Percentiles rank a stretch among this genome's conserved stretches.
Evolutionary conservation across 30 jellyfish, hydroid and myxozoan genomes (phyloP).

Genomic region (Nemopilema nomurai): DNA sequence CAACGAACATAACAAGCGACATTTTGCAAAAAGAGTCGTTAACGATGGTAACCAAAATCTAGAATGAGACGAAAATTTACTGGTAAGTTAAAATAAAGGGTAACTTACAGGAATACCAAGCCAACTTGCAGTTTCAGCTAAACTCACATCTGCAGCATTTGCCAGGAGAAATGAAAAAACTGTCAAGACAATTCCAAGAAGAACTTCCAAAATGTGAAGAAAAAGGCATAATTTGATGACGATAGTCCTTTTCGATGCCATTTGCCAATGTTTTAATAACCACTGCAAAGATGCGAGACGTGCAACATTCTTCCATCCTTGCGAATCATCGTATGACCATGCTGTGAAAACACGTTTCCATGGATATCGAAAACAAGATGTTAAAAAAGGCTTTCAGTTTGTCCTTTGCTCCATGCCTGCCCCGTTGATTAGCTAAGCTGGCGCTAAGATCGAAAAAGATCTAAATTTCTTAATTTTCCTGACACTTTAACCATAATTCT

Average conservation of each 20-base stretch:
- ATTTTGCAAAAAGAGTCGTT: neutral
- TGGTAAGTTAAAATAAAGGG: neutral
- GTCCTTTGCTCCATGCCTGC: neutral
- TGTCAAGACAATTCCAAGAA: slow-evolving; percentile 53
- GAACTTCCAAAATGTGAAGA: slow-evolving; percentile 50
- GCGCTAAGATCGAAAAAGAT: neutral
- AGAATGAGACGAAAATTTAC: neutral
- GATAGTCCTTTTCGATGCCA: slow-evolving; percentile 54
- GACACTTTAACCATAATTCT: neutral
- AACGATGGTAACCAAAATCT: too few species aligned
- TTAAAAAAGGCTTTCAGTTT: neutral
- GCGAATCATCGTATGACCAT: neutral
- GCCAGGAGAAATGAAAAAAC: slow-evolving; percentile 52
- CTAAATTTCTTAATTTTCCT: neutral
- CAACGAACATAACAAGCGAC: neutral
- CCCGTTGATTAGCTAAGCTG: neutral
- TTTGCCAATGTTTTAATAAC: neutral
- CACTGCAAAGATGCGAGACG: neutral
- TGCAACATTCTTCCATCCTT: neutral
- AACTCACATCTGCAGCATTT: slow-evolving; percentile 53
- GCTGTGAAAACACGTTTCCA: neutral
- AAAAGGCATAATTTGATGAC: slow-evolving; percentile 48
- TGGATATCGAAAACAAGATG: neutral
- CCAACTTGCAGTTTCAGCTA: slow-evolving; percentile 61
- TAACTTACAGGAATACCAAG: slow-evolving; percentile 62